Conservation (phyloP, 2,888 invertebrate genomes). For the Sminthurides aquaticus region DNA sequence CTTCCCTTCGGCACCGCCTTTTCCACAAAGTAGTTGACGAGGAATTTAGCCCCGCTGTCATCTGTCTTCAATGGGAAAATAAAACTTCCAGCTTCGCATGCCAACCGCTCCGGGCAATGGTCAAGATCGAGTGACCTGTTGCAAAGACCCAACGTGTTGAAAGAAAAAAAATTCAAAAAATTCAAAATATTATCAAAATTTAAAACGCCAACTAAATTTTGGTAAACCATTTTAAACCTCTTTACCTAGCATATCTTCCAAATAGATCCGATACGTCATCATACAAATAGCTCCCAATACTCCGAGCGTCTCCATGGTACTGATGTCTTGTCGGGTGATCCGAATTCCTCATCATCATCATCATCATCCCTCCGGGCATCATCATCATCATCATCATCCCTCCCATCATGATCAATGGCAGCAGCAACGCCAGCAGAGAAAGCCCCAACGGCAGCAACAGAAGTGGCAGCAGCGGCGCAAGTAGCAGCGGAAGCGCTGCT, state of each 20-base stretch:
- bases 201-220: neutral
- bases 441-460: conserved; percentile 36
- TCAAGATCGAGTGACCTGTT: conserved; percentile 40
- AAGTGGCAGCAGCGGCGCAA: conserved; percentile 35
- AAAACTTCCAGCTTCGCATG: conserved; percentile 34
- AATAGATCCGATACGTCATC: conserved; percentile 20
- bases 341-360: conserved; percentile 22
- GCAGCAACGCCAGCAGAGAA: conserved; percentile 35
- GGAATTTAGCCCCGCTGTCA: conserved; percentile 25
- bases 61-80: conserved; percentile 27
- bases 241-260: conserved; percentile 34
- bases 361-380: conserved; percentile 22
- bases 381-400: conserved; percentile 32
- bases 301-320: conserved; percentile 27
- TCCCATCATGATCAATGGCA: conserved; percentile 29
- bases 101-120: conserved; percentile 36
- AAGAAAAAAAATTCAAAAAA: conserved; percentile 4
- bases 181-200: neutral
- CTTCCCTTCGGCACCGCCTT: conserved; percentile 35
- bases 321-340: conserved; percentile 6
- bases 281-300: conserved; percentile 12
- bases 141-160: neutral
- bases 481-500: conserved; percentile 31
- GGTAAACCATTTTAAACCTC: too few species aligned
- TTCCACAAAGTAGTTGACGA: conserved; percentile 37